Conservation (phyloP, 2,888 invertebrate species). For the Drosophila subquinaria region DNA sequence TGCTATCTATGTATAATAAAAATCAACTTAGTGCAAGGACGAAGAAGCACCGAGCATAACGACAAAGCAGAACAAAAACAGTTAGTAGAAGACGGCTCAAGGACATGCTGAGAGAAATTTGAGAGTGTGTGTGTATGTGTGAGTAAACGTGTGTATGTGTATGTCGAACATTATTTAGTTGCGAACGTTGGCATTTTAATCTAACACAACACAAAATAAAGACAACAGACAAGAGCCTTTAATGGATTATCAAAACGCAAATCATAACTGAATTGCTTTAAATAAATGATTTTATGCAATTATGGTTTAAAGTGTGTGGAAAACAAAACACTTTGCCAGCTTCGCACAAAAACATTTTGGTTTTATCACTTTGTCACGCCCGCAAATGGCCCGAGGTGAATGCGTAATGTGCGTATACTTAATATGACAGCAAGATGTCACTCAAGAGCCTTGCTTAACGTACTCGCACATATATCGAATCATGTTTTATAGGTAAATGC, state of each 20-base stretch:
- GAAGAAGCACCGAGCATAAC: conserved; percentile 11
- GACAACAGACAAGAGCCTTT: conserved; percentile 11
- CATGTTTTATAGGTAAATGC: conserved; percentile 11
- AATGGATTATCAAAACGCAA: conserved; percentile 25
- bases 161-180: conserved; percentile 52
- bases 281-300: conserved; percentile 26
- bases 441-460: conserved; percentile 5
- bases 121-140: conserved; percentile 3
- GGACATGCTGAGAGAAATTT: conserved; percentile 19
- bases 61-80: conserved; percentile 18
- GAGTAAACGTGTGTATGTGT: conserved; percentile 5
- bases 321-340: neutral
- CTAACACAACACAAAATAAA: conserved; percentile 33
- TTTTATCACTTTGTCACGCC: conserved; percentile 6
- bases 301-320: conserved; percentile 13
- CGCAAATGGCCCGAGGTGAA: conserved; percentile 23
- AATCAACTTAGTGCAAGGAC: conserved; percentile 61
- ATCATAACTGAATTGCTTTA: conserved; percentile 46
- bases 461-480: neutral
- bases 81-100: conserved; percentile 22
- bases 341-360: conserved; percentile 4
- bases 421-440: conserved; percentile 42
- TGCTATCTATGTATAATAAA: conserved; percentile 56
- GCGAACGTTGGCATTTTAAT: conserved; percentile 51
- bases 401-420: conserved; percentile 50